Evolutionary conservation across 1,140 invertebrate species (phyloP).

Genomic region (Dendrolimus punctatus): DNA sequence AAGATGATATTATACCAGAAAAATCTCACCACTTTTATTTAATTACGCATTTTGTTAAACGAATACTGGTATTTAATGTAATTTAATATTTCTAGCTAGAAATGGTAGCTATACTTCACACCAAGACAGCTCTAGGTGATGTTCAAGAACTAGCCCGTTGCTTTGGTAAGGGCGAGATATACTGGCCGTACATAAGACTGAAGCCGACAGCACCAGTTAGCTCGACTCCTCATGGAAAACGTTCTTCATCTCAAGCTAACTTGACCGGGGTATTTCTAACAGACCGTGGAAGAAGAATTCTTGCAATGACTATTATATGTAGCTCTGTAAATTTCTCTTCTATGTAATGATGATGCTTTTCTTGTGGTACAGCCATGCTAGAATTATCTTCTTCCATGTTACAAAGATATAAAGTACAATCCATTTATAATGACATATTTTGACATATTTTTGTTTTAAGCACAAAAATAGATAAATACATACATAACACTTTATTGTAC

Average conservation of each 20-base stretch:
- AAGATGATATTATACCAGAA: no score
- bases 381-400: no score
- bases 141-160: slow-evolving; percentile 31
- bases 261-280: slow-evolving; percentile 15
- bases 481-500: no score
- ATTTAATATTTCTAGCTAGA: slow-evolving; percentile 30
- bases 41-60: no score
- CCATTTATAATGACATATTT: no score
- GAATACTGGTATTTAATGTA: not conserved
- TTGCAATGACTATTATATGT: not conserved
- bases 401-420: no score
- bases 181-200: slow-evolving; percentile 48
- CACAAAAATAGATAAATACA: no score
- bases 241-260: slow-evolving; percentile 21
- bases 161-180: slow-evolving; percentile 38
- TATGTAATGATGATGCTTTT: no score
- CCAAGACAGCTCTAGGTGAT: slow-evolving; percentile 12
- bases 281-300: not conserved
- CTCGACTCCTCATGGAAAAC: slow-evolving; percentile 5
- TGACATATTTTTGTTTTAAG: no score
- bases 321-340: no score
- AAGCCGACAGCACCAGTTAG: slow-evolving; percentile 14
- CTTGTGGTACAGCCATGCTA: no score
- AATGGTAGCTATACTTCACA: slow-evolving; percentile 37
- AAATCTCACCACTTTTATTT: no score